Percentiles rank a stretch among this genome's conserved stretches.
Conservation (phyloP, 2,113 vertebrate species). For the Todiramphus saurophagus region DNA sequence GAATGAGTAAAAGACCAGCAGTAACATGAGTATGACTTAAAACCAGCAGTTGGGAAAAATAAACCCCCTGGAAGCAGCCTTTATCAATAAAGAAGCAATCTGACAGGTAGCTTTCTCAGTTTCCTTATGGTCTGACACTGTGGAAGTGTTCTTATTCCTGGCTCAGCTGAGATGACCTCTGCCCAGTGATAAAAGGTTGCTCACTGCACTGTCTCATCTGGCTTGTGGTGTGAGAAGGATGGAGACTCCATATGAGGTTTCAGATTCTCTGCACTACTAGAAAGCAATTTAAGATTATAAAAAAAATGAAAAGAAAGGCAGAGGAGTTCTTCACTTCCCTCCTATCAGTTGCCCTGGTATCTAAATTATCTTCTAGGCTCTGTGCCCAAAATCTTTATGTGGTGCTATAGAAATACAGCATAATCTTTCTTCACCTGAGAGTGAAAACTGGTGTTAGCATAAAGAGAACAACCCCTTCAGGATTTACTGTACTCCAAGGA, state of each 20-base stretch:
- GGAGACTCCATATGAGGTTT: background rate
- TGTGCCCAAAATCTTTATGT: slow-evolving; percentile 14
- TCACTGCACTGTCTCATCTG: background rate
- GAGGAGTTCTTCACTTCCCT: slow-evolving; percentile 1
- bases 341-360: background rate
- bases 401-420: background rate
- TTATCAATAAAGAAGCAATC: background rate
- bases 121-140: background rate
- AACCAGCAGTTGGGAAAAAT: background rate
- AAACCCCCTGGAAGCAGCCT: background rate
- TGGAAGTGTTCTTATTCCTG: background rate
- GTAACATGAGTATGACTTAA: background rate
- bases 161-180: background rate
- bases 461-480: background rate
- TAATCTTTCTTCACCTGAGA: slow-evolving; percentile 27
- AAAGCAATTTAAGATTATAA: background rate
- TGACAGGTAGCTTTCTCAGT: background rate
- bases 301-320: background rate
- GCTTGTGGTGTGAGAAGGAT: background rate
- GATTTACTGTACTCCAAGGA: slow-evolving; percentile 17
- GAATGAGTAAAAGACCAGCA: background rate
- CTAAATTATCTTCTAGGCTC: slow-evolving; percentile 31
- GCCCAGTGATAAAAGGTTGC: background rate
- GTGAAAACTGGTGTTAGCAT: background rate
- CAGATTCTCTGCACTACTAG: background rate